Percentiles rank a stretch among this genome's conserved stretches.
phyloP scores from a whole-genome alignment of 2,113 vertebrate species.

The Protomyctophum bolini region DNA sequence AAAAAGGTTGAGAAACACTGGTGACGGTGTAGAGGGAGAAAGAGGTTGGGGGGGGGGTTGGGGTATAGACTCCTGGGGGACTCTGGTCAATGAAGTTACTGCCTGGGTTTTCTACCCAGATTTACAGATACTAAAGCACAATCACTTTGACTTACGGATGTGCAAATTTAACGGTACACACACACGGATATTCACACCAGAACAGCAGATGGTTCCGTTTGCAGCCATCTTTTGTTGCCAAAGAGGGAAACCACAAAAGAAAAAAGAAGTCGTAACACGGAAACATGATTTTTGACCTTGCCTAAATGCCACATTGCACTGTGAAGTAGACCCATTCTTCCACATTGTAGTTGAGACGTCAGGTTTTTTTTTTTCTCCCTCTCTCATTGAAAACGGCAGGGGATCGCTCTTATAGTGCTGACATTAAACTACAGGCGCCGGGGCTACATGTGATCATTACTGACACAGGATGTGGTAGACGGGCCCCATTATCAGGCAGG shows the following conservation, averaged over 20 bases:
- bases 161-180: no score
- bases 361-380: not conserved
- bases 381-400: not conserved
- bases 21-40: no score
- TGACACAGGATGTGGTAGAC: not conserved
- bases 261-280: not conserved
- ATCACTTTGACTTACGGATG: no score
- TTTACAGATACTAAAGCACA: no score
- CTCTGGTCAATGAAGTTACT: no score
- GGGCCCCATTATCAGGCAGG: not conserved
- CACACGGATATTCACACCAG: no score
- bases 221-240: no score
- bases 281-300: not conserved
- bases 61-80: no score
- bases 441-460: not conserved
- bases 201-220: no score
- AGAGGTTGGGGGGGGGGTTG: no score
- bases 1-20: no score
- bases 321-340: not conserved
- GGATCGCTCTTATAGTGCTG: not conserved
- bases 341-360: not conserved
- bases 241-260: not conserved
- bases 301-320: not conserved
- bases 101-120: no score
- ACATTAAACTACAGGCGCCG: not conserved